Evolutionary conservation across 2,113 vertebrate species (phyloP).

Genomic region (Brachirus orientalis): DNA sequence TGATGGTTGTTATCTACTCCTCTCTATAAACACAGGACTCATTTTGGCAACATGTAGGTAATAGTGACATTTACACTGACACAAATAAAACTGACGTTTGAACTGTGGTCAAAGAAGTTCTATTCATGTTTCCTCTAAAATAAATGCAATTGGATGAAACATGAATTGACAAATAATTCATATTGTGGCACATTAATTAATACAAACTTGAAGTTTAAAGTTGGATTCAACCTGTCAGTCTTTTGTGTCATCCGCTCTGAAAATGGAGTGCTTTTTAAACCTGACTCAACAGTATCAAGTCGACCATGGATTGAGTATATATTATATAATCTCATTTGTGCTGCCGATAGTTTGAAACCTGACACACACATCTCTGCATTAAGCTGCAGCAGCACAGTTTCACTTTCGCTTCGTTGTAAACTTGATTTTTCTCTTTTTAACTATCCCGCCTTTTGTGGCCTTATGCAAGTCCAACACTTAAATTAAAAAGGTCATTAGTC

Average conservation of each 20-base stretch:
- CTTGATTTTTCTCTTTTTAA: neutral
- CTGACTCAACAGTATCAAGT: constrained; percentile 7
- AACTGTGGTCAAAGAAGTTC: no score
- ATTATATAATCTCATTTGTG: no score
- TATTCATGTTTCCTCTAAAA: no score
- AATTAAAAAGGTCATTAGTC: no score
- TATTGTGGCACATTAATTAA: neutral
- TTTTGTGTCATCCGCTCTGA: neutral
- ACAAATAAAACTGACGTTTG: constrained; percentile 6
- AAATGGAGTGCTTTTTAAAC: neutral
- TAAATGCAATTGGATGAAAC: no score
- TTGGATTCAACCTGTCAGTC: neutral
- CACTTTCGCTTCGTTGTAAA: constrained; percentile 18
- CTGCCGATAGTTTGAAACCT: no score
- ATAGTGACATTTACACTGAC: constrained; percentile 8
- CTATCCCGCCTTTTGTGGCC: neutral
- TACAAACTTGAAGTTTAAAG: neutral
- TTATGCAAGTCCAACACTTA: no score
- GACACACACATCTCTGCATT: constrained; percentile 12
- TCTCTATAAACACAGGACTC: constrained; percentile 26
- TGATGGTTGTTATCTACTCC: neutral
- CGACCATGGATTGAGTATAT: constrained; percentile 4
- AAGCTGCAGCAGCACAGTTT: constrained; percentile 31
- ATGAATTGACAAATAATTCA: no score
- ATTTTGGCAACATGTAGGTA: constrained; percentile 49